phyloP scores from a whole-genome alignment of 2,113 vertebrate species.

The Eleginops maclovinus region DNA sequence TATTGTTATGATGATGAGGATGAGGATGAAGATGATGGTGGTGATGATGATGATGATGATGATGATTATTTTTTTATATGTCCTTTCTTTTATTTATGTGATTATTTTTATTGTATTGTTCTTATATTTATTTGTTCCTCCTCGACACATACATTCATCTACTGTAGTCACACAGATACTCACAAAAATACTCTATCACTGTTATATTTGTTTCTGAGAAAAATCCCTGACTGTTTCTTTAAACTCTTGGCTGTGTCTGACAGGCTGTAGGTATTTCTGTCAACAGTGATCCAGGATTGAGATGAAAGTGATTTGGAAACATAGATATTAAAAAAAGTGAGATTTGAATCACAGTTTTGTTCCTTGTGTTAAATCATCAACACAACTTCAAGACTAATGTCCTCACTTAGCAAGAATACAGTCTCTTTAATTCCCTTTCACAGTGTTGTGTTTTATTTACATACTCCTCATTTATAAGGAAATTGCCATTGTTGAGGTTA shows the following conservation, averaged over 20 bases:
- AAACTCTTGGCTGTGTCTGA: neutral
- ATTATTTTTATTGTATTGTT: too few relatives aligned
- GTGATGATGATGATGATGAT: too few relatives aligned
- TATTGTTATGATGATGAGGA: too few relatives aligned
- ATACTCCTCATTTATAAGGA: neutral
- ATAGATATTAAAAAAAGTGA: too few relatives aligned
- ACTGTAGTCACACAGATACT: too few relatives aligned
- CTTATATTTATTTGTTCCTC: too few relatives aligned
- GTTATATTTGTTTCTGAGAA: slow-evolving; percentile 1
- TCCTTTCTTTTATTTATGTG: too few relatives aligned
- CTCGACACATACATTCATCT: too few relatives aligned
- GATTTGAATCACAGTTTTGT: slow-evolving; percentile 9
- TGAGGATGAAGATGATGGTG: too few relatives aligned
- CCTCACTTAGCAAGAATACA: neutral
- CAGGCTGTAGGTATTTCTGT: slow-evolving; percentile 4
- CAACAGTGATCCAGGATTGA: neutral
- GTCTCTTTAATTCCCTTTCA: neutral
- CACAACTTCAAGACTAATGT: slow-evolving; percentile 2
- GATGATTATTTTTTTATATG: too few relatives aligned
- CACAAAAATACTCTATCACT: neutral
- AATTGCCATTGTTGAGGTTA: neutral
- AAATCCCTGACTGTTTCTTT: slow-evolving; percentile 1
- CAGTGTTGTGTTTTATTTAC: neutral
- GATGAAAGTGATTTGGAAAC: neutral
- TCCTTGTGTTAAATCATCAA: neutral